Evolutionary conservation across 2,888 invertebrate species (phyloP).

Genomic region (Phaonia tiefii): DNA sequence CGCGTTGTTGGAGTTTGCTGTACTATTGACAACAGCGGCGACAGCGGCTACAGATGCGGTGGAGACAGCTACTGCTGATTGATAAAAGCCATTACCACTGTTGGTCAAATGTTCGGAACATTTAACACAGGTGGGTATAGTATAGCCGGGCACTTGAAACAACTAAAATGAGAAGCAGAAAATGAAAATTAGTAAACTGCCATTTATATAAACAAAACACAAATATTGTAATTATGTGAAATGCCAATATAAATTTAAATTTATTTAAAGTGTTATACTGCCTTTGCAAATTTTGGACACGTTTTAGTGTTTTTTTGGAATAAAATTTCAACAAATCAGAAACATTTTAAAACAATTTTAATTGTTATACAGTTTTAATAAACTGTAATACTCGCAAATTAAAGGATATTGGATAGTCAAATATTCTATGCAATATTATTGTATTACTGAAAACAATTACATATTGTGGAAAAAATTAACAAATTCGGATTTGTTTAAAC

Average conservation of each 20-base stretch:
- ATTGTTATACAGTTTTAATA: too few relatives aligned
- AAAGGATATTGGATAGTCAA: too few relatives aligned
- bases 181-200: constrained; percentile 22
- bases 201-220: background rate
- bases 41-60: constrained; percentile 72
- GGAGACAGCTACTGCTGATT: constrained; percentile 75
- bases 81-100: constrained; percentile 78
- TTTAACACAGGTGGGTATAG: constrained; percentile 80
- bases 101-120: constrained; percentile 80
- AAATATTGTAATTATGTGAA: too few relatives aligned
- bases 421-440: too few relatives aligned
- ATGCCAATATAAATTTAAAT: too few relatives aligned
- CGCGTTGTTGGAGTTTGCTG: constrained; percentile 69
- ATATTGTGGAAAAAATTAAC: background rate
- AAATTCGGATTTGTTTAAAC: too few relatives aligned
- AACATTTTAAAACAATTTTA: too few relatives aligned
- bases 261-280: too few relatives aligned
- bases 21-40: constrained; percentile 14
- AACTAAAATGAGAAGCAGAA: constrained; percentile 71
- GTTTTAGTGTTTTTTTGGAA: too few relatives aligned
- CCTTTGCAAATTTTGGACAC: too few relatives aligned
- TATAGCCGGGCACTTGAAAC: constrained; percentile 81
- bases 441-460: background rate
- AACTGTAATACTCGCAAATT: too few relatives aligned
- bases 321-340: too few relatives aligned